Base-by-base conservation (phyloP, 2,888 invertebrate genomes). In the Dendrolimus houi region DNA sequence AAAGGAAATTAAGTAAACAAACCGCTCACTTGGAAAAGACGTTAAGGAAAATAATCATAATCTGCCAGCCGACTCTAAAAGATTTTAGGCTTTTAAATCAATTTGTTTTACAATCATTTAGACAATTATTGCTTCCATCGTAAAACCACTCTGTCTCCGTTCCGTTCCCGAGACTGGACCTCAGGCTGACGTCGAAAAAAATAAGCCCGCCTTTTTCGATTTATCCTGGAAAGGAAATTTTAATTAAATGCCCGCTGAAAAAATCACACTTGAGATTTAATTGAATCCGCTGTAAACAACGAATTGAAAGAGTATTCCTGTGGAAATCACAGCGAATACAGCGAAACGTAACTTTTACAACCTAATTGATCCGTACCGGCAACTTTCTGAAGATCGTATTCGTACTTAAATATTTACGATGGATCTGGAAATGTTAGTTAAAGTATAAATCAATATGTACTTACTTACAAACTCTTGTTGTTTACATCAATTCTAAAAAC, bases 51-150 rank as follows among this genome's bases (percentile, higher is more conserved):
- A 62, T 57, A 62, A 57, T 55, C 53, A 57, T 57, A 66, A 61
- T 61, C 62, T 60, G 55, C 60, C 59, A 65, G 59, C 62, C 61
- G 60, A 62, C 63, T 64, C 63, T 65, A 67, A 67, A 63, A 65
- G 62, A 59, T 60, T 52, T 61, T 56, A 57, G 55, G 62, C 62
- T 62, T 64, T 60, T 64, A 64, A 64, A 66, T 65, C 67, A 66
- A 72, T 69, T 72, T 62, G 63, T 64, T 70, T 70, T 60, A 63
- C 67, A 64, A 68, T 47, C 47, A 47, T 12, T 47, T 47, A 47
- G 47, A 47, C 47, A 47, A 47, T 47, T 47, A 78, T 77, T 72
- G 72, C 71, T 75, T 71, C 69, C 72, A 76, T 72, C 72, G 74
- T 70, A 70, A 80, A 78, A 71, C 74, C 71, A 75, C 78, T 9